Evolutionary conservation across 2,113 vertebrate species (phyloP).

Genomic region (Pholis gunnellus): DNA sequence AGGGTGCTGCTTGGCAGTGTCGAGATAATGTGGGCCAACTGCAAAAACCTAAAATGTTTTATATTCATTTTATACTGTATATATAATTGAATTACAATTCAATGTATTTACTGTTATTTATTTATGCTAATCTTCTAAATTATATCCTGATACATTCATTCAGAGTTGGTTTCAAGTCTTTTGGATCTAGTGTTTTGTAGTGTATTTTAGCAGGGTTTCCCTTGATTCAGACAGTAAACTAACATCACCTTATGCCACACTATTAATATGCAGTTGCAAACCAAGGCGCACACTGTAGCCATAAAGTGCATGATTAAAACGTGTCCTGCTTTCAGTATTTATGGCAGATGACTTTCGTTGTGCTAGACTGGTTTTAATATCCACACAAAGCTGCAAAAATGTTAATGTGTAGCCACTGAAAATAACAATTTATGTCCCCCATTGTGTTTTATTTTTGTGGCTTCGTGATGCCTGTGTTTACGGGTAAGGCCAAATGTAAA

Average conservation of each 20-base stretch:
- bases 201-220: conserved; percentile 18
- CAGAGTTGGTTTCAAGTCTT: neutral
- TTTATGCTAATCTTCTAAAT: neutral
- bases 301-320: conserved; percentile 62
- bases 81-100: neutral
- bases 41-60: neutral
- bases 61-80: neutral
- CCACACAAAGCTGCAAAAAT: conserved; percentile 58
- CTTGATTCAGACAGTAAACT: conserved; percentile 36
- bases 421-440: conserved; percentile 54
- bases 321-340: conserved; percentile 39
- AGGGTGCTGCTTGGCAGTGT: conserved; percentile 21
- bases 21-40: neutral
- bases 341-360: conserved; percentile 50
- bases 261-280: conserved; percentile 44
- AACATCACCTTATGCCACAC: conserved; percentile 24
- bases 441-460: conserved; percentile 50
- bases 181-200: neutral
- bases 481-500: conserved; percentile 63
- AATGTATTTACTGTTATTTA: conserved; percentile 21
- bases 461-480: conserved; percentile 50
- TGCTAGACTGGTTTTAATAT: conserved; percentile 60
- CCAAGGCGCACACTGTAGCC: conserved; percentile 31
- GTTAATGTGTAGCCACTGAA: conserved; percentile 51
- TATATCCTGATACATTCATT: neutral